Conservation (phyloP, 2,797 vertebrate genomes). For the Myotis myotis region DNA sequence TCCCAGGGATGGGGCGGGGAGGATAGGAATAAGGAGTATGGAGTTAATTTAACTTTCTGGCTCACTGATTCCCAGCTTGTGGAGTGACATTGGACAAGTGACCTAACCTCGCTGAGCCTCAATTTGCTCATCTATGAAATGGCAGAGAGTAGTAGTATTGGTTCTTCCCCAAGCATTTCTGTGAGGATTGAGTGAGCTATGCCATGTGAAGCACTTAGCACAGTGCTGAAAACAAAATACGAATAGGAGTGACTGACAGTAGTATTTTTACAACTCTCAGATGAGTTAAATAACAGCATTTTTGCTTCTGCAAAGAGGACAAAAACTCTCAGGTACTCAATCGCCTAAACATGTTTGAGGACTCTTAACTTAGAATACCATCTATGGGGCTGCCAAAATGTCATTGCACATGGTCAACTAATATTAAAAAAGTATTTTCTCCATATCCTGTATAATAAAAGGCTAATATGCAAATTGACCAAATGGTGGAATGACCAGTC, state of each 20-base stretch:
- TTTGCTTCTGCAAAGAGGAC: constrained; percentile 32
- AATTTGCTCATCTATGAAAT: neutral
- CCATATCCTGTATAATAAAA: neutral
- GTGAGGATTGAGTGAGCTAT: neutral
- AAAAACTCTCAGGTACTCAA: neutral
- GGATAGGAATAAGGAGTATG: neutral
- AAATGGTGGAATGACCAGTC: too few species aligned
- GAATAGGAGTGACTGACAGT: neutral
- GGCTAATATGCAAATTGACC: too few species aligned
- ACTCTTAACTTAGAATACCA: neutral
- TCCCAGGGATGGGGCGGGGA: neutral
- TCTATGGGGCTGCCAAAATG: neutral
- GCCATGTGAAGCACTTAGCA: neutral
- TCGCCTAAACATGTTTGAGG: neutral
- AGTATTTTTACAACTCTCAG: neutral
- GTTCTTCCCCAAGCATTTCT: neutral
- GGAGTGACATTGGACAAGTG: neutral
- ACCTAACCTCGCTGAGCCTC: neutral
- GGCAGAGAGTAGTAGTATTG: neutral
- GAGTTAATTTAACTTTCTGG: neutral
- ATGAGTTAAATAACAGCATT: neutral
- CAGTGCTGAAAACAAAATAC: neutral
- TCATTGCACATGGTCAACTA: neutral
- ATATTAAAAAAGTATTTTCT: neutral
- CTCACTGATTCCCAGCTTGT: neutral